Percentiles rank a stretch among this genome's conserved stretches.
Conservation (phyloP, 1,140 invertebrate genomes). For the Formica selysi region DNA sequence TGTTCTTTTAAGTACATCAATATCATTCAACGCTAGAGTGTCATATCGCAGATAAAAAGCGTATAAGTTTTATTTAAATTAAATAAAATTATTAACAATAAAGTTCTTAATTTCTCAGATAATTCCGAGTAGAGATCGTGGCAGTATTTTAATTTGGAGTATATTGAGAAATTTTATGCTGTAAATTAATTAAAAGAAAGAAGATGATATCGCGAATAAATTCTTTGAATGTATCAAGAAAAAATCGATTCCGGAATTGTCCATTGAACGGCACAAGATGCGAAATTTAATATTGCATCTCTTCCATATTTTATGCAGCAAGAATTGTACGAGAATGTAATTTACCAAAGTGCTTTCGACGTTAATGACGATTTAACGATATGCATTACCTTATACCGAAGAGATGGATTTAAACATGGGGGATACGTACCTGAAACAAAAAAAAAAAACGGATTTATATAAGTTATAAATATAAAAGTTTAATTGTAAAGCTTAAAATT, state of each 20-base stretch:
- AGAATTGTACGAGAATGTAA: background rate
- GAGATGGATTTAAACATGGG: slow-evolving; percentile 41
- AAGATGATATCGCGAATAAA: background rate
- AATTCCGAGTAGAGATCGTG: background rate
- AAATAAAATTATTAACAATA: background rate
- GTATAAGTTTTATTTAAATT: too few species aligned
- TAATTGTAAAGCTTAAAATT: background rate
- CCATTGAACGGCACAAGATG: background rate
- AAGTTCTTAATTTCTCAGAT: background rate
- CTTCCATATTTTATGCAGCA: background rate
- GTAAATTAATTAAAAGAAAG: background rate
- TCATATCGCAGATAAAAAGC: too few species aligned
- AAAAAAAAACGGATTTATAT: slow-evolving; percentile 33
- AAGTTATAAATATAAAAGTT: background rate
- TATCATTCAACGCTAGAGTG: background rate
- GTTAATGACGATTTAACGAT: slow-evolving; percentile 40
- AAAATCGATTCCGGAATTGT: background rate
- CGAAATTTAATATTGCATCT: background rate
- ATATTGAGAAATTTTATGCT: background rate
- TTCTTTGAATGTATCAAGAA: background rate
- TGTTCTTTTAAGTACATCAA: background rate
- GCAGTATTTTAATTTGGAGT: background rate
- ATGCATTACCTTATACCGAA: slow-evolving; percentile 64
- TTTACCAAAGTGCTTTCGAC: background rate
- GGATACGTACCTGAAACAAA: slow-evolving; percentile 78